Conservation (phyloP, 2,888 invertebrate genomes). For the Cyclophora punctaria region DNA sequence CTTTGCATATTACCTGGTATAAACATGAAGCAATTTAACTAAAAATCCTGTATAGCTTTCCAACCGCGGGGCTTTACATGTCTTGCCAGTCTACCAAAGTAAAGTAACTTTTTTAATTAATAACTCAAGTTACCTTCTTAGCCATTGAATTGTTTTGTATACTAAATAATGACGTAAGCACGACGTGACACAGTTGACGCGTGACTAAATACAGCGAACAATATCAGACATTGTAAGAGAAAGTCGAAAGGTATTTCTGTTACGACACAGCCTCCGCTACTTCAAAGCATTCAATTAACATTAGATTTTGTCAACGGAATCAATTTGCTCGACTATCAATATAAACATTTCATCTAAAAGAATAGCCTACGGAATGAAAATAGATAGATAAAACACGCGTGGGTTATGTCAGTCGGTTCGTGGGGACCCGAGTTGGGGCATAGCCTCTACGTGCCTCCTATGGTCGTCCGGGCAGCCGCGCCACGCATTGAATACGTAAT, state of each 20-base stretch:
- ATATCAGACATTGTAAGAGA: constrained; percentile 4
- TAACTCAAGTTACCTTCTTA: too few relatives aligned
- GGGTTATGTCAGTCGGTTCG: constrained; percentile 1
- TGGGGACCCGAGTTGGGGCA: constrained; percentile 1
- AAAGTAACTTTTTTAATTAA: too few relatives aligned
- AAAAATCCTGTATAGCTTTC: too few relatives aligned
- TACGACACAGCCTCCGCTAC: constrained; percentile 2
- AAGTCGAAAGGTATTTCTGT: constrained; percentile 12
- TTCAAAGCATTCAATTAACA: too few relatives aligned
- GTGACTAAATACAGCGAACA: constrained; percentile 2
- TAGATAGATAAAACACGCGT: neutral
- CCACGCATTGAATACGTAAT: constrained; percentile 15
- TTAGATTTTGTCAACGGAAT: too few relatives aligned
- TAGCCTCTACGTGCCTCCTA: constrained; percentile 12
- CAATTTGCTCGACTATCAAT: too few relatives aligned
- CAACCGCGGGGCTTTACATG: too few relatives aligned
- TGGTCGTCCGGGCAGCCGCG: constrained; percentile 12
- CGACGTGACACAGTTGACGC: constrained; percentile 4
- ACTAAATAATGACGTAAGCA: too few relatives aligned
- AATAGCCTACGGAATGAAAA: constrained; percentile 10
- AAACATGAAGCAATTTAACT: too few relatives aligned
- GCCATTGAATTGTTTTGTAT: too few relatives aligned
- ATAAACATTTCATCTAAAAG: neutral
- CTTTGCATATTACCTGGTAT: too few relatives aligned
- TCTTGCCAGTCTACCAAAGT: too few relatives aligned